Percentiles rank a stretch among this genome's conserved stretches.
Evolutionary conservation across 2,888 invertebrate genomes (phyloP).

Genomic region (Parnassius orleans): DNA sequence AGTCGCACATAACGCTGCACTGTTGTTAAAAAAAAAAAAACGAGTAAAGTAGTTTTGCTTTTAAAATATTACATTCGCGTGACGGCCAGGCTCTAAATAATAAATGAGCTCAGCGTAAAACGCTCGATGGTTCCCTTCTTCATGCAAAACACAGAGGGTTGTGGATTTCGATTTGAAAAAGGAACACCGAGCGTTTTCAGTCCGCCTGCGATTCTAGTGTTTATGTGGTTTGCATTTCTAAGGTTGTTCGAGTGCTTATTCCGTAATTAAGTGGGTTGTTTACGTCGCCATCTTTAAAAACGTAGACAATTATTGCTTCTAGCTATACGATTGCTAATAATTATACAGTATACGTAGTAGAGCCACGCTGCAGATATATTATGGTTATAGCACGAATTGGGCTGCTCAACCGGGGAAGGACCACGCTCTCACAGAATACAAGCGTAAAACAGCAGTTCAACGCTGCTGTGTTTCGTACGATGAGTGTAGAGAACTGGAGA

Average conservation of each 20-base stretch:
- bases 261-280: conserved; percentile 4
- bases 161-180: conserved; percentile 13
- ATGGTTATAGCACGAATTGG: no score
- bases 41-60: conserved; percentile 34
- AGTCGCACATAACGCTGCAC: no score
- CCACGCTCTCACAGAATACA: no score
- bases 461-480: no score
- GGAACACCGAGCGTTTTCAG: conserved; percentile 4
- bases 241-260: conserved; percentile 13
- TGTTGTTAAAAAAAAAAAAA: neutral
- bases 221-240: conserved; percentile 16
- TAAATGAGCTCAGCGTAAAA: conserved; percentile 53
- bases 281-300: neutral
- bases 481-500: no score
- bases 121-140: conserved; percentile 35
- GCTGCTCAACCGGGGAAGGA: no score
- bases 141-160: conserved; percentile 23
- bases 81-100: conserved; percentile 52
- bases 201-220: conserved; percentile 3
- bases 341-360: no score
- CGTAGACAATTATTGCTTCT: no score
- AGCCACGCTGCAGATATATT: no score
- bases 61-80: conserved; percentile 43
- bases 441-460: no score
- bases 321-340: no score